These are phyloP conservation scores for Dolichomitus sp. DNA, from an alignment of 2,888 invertebrate genomes.

Conservation along the genomic window DNA sequence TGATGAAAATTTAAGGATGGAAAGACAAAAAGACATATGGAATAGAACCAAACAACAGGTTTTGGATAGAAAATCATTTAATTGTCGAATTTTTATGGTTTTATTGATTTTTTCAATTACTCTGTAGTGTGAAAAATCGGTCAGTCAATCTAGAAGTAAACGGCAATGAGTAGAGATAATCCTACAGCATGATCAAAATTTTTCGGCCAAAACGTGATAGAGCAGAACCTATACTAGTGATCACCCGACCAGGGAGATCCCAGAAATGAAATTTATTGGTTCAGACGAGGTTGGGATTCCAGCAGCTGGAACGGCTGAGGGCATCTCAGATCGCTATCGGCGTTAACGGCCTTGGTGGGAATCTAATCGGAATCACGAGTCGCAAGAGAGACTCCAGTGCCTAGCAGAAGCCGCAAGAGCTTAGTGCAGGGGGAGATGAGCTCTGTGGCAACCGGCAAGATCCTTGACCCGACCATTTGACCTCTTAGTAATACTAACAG, in stretches of 20 bases:
- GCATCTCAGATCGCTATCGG: conserved; percentile 50
- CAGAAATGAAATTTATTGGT: conserved; percentile 53
- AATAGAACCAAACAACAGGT: neutral
- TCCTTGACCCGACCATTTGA: conserved; percentile 55
- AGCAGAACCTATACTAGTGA: neutral
- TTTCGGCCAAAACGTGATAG: neutral
- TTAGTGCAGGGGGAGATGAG: conserved; percentile 24
- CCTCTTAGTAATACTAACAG: conserved; percentile 34
- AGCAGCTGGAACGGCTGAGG: conserved; percentile 6
- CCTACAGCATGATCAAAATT: neutral
- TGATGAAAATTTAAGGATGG: neutral
- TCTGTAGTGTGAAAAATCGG: neutral
- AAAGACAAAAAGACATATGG: neutral
- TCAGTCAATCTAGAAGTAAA: neutral
- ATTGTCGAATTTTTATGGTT: neutral
- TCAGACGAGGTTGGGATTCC: conserved; percentile 34
- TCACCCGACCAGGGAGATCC: conserved; percentile 9
- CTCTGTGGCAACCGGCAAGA: conserved; percentile 43
- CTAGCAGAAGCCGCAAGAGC: conserved; percentile 18
- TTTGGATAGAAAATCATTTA: neutral
- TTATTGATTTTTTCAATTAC: neutral
- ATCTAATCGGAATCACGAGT: conserved; percentile 64
- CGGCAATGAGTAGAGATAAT: neutral
- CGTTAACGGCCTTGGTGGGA: conserved; percentile 54
- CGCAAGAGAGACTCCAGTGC: conserved; percentile 48